These are phyloP conservation scores for Musca domestica DNA, from an alignment of 1,140 invertebrate genomes.

Conservation along the genomic window DNA sequence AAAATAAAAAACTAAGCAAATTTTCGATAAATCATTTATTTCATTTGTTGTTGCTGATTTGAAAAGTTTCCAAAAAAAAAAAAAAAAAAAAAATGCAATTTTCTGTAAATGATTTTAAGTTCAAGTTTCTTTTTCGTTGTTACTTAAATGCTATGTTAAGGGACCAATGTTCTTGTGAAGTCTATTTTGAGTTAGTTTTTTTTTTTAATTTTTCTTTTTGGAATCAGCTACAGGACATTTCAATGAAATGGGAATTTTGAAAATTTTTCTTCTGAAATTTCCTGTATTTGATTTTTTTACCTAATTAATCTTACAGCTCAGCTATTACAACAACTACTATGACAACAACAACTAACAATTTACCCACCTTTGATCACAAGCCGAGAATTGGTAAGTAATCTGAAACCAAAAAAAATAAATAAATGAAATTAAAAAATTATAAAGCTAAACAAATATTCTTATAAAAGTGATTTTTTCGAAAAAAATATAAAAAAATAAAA, in stretches of 20 bases:
- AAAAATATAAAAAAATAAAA: not conserved
- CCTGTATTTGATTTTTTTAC: too few species aligned
- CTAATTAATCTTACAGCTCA: not conserved
- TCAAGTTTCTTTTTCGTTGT: not conserved
- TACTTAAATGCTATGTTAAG: conserved; percentile 7
- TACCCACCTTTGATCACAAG: not conserved
- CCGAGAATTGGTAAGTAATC: conserved; percentile 8
- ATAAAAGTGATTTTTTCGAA: not conserved
- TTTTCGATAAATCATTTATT: too few species aligned
- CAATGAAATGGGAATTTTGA: too few species aligned
- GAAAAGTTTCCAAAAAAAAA: too few species aligned
- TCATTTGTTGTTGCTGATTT: conserved; percentile 13
- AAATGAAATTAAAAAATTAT: not conserved
- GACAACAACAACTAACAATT: conserved; percentile 1
- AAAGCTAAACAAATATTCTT: not conserved
- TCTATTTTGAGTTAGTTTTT: too few species aligned
- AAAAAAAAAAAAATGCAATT: too few species aligned
- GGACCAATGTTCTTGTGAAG: conserved; percentile 1
- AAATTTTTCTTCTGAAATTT: too few species aligned
- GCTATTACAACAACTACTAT: not conserved
- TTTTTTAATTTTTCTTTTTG: not conserved
- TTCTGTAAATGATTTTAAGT: not conserved
- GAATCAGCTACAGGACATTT: not conserved
- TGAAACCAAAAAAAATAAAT: conserved; percentile 1
- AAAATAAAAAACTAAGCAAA: conserved; percentile 24